Conservation (phyloP, 2,888 invertebrate species). For the Crematogaster levior region DNA sequence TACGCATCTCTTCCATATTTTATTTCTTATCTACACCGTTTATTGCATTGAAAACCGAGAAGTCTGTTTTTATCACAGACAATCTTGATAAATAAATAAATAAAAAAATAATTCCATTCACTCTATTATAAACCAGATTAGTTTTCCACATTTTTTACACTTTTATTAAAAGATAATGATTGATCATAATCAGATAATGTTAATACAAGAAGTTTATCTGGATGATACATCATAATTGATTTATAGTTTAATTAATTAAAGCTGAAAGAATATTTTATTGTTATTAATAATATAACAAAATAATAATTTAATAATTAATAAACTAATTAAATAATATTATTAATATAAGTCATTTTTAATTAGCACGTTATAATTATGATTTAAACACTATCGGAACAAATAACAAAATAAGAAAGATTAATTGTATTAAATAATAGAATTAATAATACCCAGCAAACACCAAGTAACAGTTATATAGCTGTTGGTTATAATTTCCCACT, state of each 20-base stretch:
- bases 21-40: neutral
- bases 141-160: neutral
- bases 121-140: neutral
- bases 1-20: neutral
- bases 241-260: neutral
- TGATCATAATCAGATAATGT: slow-evolving; percentile 22
- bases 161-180: neutral
- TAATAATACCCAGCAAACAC: too few species aligned
- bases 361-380: neutral
- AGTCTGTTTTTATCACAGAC: neutral
- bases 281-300: too few species aligned
- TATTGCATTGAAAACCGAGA: neutral
- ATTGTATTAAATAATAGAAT: neutral
- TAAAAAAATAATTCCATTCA: neutral
- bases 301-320: neutral
- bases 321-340: too few species aligned
- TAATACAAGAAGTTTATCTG: neutral
- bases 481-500: too few species aligned
- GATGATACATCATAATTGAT: slow-evolving; percentile 5
- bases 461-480: too few species aligned
- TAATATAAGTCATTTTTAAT: neutral
- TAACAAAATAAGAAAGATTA: neutral
- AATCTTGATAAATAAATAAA: slow-evolving; percentile 7
- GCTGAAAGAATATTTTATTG: neutral
- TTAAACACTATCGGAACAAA: neutral